A percentile compares a stretch with the other conserved stretches of the same genome.
Conservation (phyloP, 2,888 invertebrate species). For the Phyto melanocephala region DNA sequence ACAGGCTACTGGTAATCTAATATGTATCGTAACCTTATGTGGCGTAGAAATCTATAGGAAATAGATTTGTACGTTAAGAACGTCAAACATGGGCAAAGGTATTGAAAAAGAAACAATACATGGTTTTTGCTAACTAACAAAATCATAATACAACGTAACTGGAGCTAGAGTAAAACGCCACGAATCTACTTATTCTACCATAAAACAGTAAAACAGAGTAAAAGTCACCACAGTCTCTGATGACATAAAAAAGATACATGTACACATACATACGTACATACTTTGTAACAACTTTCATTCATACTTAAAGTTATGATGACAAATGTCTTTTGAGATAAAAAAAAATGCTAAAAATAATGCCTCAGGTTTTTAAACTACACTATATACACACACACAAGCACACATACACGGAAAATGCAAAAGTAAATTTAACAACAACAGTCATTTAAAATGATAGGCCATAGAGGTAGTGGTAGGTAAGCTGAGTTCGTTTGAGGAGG, state of each 20-base stretch:
- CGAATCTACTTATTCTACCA: too few relatives aligned
- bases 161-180: too few relatives aligned
- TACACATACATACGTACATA: background rate
- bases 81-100: too few relatives aligned
- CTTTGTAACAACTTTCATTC: background rate
- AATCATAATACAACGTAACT: too few relatives aligned
- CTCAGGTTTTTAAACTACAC: conserved; percentile 45
- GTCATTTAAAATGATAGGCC: too few relatives aligned
- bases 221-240: conserved; percentile 35
- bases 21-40: too few relatives aligned
- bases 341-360: conserved; percentile 30
- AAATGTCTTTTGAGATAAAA: conserved; percentile 61
- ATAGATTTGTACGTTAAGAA: too few relatives aligned
- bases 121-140: too few relatives aligned
- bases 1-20: too few relatives aligned
- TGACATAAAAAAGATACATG: background rate
- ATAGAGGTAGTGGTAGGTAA: background rate
- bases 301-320: conserved; percentile 60
- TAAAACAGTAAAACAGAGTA: conserved; percentile 18
- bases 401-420: background rate
- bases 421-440: background rate
- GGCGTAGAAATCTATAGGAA: too few relatives aligned
- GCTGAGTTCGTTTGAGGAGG: background rate
- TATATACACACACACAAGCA: background rate
- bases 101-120: too few relatives aligned